Evolutionary conservation across 2,797 vertebrate genomes (phyloP), one percentile per base, ranked within the genome.

Genomic region (Coccyzus lansbergi): DNA sequence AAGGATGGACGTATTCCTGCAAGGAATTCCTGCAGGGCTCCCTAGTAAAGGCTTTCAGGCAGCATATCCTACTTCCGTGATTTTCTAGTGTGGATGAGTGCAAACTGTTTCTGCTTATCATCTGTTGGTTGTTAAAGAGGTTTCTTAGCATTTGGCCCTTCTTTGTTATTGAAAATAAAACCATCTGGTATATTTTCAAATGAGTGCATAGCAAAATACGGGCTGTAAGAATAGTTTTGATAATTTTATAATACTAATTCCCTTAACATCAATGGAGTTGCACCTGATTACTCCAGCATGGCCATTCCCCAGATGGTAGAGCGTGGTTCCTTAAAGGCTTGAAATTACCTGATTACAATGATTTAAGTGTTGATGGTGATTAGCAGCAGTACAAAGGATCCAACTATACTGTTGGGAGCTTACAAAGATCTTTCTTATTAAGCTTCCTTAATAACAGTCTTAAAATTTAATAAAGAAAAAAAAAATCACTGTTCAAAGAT

Each of bases 331-430:
- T 15, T 76, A 92, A 96, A 91, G 76, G 86, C 52, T 72, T 36
- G 42, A 93, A 95, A 72, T 90, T 38, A 91, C 65, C 93, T 91
- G 79, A 91, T 95, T 94, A 92, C 52, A 48, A 8, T 46, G 20
- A 62, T 69, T 91, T 87, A 95, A 95, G 95, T 93, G 93, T 94
- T 82, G 82, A 92, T 91, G 94, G 94, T 95, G 92, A 88, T 87
- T 63, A 95, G 59, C 72, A 65, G 64, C 62, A 67, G 82, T 95
- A 89, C 85, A 92, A 95, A 94, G 91, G 89, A 85, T 91, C 56
- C 68, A 59, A 68, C 84, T 88, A 88, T 81, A 86, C 79, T 72
- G 72, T 56, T 20, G 84, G 69, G 86, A 86, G 79, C 84, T 94
- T 95, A 93, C 40, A 85, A 72, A 49, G 34, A 68, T 83, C 65